phyloP scores from a whole-genome alignment of 2,113 vertebrate species.

The Eulemur macaco region DNA sequence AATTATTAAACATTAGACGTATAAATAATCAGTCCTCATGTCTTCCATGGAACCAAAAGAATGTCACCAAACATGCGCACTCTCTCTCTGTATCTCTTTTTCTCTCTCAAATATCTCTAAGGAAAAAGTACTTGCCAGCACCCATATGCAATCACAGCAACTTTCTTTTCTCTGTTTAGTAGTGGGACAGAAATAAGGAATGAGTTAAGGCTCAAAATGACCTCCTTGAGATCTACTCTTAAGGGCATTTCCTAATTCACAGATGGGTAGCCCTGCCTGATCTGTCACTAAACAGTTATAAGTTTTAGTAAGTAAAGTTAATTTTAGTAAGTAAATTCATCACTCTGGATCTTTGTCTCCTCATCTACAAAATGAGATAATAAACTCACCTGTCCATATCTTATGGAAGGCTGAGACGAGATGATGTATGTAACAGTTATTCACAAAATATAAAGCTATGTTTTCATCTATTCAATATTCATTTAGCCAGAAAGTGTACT shows the following conservation, averaged over 20 bases:
- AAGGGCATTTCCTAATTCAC: not conserved
- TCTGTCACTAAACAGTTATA: not conserved
- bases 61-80: not conserved
- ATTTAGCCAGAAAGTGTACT: not conserved
- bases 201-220: not conserved
- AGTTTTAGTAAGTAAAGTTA: constrained; percentile 5
- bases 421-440: not conserved
- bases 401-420: not conserved
- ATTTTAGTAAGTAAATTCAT: constrained; percentile 19
- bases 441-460: not conserved
- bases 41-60: constrained; percentile 20
- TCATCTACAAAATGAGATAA: not conserved
- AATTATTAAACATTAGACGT: not conserved
- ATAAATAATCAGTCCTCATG: not conserved
- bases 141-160: not conserved
- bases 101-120: not conserved
- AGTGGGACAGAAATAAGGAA: not conserved
- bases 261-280: not conserved
- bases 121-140: not conserved
- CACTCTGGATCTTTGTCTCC: not conserved
- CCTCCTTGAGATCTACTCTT: not conserved
- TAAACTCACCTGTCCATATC: not conserved
- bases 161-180: not conserved
- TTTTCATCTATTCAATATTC: not conserved
- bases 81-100: no score